Base-by-base conservation (phyloP, 2,797 vertebrate genomes). In the Cossypha niveicapilla region DNA sequence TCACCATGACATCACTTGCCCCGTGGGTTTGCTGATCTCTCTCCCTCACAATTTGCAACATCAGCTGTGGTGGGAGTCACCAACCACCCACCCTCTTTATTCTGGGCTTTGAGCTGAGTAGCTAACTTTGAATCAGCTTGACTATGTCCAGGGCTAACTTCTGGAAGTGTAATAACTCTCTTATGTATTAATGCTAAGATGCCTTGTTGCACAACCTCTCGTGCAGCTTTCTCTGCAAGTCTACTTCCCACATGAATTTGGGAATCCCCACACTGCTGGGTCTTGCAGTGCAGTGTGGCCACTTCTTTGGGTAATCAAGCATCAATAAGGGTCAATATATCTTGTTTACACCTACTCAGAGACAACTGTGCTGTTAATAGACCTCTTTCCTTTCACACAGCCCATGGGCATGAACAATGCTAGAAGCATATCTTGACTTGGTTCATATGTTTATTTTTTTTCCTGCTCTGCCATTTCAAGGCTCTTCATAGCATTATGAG, bases 1-100 rank as follows among this genome's bases (percentile, higher is more conserved):
- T 13, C n/a, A 53, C 16, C 16, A 19, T 44, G 4, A 8, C 39
- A 35, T 13, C 0, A 0, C 4, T 53, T 53, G 8, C 25, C 21
- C 60, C n/a, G 21, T 24, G 47, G 15, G 4, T 53, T 63, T 53
- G n/a, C 28, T 32, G 23, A 32, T 39, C 3, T 17, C 30, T 30
- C 35, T 53, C 11, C 25, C 34, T 34, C 24, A 34, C 11, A 28
- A 14, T 42, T 28, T 42, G 14, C 19, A 42, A 6, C 11, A 32
- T 13, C n/a, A 28, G 7, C 4, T 27, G 23, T 27, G 22, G 10
- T 45, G 34, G 34, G 28, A n/a, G 25, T 21, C 27, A 45, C 22
- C 41, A 45, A 6, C 27, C 13, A 37, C 13, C 3, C 32, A 54
- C 13, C 7, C 32, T 45, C 32, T 27, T 78, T n/a, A n/a, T 45